Percentiles rank a stretch among this genome's conserved stretches.
Evolutionary conservation across 2,797 vertebrate genomes (phyloP).

Genomic region (Pipistrellus kuhlii): DNA sequence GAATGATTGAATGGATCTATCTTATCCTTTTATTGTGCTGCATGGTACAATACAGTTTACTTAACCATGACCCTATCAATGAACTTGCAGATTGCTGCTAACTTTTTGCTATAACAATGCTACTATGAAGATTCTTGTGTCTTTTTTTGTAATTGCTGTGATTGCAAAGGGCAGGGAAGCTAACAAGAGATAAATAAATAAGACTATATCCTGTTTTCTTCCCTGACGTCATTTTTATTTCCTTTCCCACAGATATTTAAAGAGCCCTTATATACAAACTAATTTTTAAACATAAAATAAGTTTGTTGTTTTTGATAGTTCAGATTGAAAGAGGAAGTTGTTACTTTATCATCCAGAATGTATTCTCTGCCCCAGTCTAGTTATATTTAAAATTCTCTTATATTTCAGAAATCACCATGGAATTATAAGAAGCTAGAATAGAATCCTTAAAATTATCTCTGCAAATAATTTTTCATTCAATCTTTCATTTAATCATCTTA

Average conservation of each 20-base stretch:
- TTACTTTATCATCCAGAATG: slow-evolving; percentile 39
- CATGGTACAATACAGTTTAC: neutral
- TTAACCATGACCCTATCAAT: neutral
- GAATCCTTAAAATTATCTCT: neutral
- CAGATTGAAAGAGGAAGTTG: neutral
- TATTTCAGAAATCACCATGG: neutral
- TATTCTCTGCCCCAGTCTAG: neutral
- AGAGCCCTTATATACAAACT: neutral
- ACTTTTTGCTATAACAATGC: slow-evolving; percentile 13
- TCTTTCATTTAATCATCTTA: neutral
- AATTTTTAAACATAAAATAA: slow-evolving; percentile 13
- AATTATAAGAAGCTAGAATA: neutral
- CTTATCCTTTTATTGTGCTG: neutral
- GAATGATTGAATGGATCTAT: neutral
- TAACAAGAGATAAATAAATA: slow-evolving; percentile 35
- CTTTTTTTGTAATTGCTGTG: neutral
- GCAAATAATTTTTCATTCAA: neutral
- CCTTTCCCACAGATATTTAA: slow-evolving; percentile 22
- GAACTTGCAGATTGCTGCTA: neutral
- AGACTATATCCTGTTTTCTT: slow-evolving; percentile 16
- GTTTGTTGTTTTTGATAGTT: neutral
- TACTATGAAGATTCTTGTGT: neutral
- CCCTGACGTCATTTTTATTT: slow-evolving; percentile 20
- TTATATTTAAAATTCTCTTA: slow-evolving; percentile 19
- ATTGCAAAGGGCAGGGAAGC: neutral